Percentiles rank a stretch among this genome's conserved stretches.
These are phyloP conservation scores for Cacoxenus indagator DNA, from an alignment of 2,888 invertebrate species.

Conservation along the genomic window DNA sequence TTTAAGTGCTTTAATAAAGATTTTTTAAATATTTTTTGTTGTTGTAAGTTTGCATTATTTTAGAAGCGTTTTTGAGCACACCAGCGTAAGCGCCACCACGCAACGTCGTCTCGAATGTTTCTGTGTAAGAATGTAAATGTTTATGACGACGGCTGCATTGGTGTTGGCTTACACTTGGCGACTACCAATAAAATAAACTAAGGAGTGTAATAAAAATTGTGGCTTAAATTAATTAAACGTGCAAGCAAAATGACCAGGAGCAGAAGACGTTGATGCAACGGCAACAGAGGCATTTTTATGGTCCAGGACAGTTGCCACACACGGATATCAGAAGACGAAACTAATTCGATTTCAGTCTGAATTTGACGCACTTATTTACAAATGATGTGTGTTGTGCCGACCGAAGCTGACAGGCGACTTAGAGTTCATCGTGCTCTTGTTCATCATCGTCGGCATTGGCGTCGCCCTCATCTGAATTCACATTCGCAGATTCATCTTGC, in stretches of 20 bases:
- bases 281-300: constrained; percentile 22
- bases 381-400: constrained; percentile 28
- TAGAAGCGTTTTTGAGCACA: constrained; percentile 27
- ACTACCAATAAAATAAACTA: constrained; percentile 4
- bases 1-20: too few species aligned
- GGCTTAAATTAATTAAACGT: not conserved
- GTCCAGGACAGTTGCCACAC: constrained; percentile 2
- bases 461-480: constrained; percentile 68
- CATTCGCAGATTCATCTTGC: constrained; percentile 67
- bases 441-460: constrained; percentile 67
- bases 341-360: constrained; percentile 59
- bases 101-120: constrained; percentile 1
- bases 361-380: constrained; percentile 48
- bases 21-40: too few species aligned
- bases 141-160: too few species aligned
- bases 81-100: not conserved
- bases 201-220: not conserved
- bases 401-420: constrained; percentile 52
- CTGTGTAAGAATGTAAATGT: too few species aligned
- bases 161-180: not conserved
- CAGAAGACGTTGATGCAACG: constrained; percentile 46
- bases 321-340: not conserved
- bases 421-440: constrained; percentile 76
- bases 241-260: not conserved
- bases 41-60: constrained; percentile 14